A percentile compares a stretch with the other conserved stretches of the same genome.
phyloP scores from a whole-genome alignment of 2,113 vertebrate species.

The Urocitellus parryii region DNA sequence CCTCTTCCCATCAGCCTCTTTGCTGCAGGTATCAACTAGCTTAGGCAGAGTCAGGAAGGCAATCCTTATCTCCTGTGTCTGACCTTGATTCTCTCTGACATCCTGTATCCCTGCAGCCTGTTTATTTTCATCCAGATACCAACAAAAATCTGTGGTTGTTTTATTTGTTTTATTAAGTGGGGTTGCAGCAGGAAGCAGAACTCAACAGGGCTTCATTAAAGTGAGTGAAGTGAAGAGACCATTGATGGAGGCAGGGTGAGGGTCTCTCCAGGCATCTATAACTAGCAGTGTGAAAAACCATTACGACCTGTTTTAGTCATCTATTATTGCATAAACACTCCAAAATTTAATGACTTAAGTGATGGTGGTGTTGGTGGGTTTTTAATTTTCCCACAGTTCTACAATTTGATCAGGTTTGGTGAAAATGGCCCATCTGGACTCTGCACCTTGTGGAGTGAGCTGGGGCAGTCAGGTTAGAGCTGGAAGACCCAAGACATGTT shows the following conservation, averaged over 20 bases:
- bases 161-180: not conserved
- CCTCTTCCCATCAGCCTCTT: too few relatives aligned
- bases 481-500: not conserved
- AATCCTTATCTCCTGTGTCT: too few relatives aligned
- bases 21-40: not conserved
- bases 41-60: not conserved
- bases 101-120: not conserved
- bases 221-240: not conserved
- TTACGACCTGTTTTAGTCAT: not conserved
- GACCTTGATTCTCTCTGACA: not conserved
- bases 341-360: not conserved
- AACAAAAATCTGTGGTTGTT: not conserved
- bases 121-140: not conserved
- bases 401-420: not conserved
- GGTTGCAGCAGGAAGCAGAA: not conserved
- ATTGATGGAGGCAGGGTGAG: not conserved
- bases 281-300: not conserved
- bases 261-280: not conserved
- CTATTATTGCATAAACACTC: too few relatives aligned
- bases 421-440: not conserved
- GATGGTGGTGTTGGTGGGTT: too few relatives aligned
- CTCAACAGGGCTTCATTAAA: not conserved
- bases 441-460: not conserved
- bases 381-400: not conserved
- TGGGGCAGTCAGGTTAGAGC: not conserved